Evolutionary conservation across 2,888 invertebrate species (phyloP).

Genomic region (Hydrotaea diabolus): DNA sequence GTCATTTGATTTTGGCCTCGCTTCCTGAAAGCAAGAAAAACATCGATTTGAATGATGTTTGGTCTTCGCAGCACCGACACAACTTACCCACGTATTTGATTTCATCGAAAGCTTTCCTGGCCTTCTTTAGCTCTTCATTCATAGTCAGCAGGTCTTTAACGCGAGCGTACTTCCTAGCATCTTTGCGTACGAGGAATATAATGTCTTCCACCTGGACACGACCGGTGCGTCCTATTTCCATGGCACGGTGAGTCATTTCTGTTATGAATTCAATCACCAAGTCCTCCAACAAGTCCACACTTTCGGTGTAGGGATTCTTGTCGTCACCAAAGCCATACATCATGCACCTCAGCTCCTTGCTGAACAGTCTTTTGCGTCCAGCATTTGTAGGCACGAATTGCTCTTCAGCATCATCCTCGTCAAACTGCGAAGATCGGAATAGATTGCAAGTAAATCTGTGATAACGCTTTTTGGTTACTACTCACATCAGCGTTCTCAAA

Average conservation of each 20-base stretch:
- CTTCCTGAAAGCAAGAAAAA: constrained; percentile 72
- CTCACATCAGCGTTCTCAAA: constrained; percentile 77
- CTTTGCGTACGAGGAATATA: constrained; percentile 96
- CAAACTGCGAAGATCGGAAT: constrained; percentile 72
- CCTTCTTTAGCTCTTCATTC: constrained; percentile 99
- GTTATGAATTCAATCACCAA: constrained; percentile 98
- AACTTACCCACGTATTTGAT: constrained; percentile 94
- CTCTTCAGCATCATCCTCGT: constrained; percentile 85
- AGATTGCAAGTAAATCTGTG: not conserved
- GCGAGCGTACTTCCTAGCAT: constrained; percentile 96
- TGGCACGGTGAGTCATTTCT: constrained; percentile 95
- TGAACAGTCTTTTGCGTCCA: constrained; percentile 92
- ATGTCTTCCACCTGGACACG: constrained; percentile 99
- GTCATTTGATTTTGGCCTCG: constrained; percentile 79
- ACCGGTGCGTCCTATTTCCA: constrained; percentile 98
- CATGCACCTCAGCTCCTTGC: constrained; percentile 97
- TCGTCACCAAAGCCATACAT: constrained; percentile 99
- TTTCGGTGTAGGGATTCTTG: constrained; percentile 99
- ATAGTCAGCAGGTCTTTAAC: constrained; percentile 98
- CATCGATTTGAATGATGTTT: not conserved
- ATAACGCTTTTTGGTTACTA: not conserved
- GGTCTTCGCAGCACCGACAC: no score
- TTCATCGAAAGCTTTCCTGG: constrained; percentile 99
- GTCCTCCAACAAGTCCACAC: constrained; percentile 98
- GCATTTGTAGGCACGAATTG: constrained; percentile 86